Conservation (phyloP, 2,797 vertebrate species). For the Syngnathus acus region DNA sequence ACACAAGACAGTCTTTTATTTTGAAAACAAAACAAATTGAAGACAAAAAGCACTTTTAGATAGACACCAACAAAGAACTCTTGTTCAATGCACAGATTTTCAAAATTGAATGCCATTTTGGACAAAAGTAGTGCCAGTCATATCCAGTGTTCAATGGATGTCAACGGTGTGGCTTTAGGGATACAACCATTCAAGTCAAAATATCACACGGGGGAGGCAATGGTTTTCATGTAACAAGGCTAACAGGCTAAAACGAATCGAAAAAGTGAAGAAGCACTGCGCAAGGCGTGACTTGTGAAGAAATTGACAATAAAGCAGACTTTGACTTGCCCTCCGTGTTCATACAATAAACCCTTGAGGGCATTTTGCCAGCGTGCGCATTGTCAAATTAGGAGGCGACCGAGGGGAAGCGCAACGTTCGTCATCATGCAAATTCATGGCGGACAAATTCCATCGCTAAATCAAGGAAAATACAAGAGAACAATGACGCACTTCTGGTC, state of each 20-base stretch:
- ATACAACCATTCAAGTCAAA: background rate
- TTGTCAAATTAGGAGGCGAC: background rate
- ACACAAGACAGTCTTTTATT: background rate
- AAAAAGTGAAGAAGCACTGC: background rate
- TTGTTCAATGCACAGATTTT: background rate
- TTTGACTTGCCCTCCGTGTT: background rate
- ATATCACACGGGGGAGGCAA: background rate
- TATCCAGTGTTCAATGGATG: background rate
- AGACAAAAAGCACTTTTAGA: background rate
- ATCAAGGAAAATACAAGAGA: background rate
- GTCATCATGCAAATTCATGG: background rate
- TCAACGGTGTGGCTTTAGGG: background rate
- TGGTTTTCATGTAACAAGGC: background rate
- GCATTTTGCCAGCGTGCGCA: background rate
- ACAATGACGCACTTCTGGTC: background rate
- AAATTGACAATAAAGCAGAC: too few species aligned
- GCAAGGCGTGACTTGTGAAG: background rate
- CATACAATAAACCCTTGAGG: background rate
- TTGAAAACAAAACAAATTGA: background rate
- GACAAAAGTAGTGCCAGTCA: background rate
- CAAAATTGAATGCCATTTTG: background rate
- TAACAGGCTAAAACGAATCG: background rate
- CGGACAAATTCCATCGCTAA: background rate
- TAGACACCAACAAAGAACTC: background rate
- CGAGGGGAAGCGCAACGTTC: background rate